These are phyloP conservation scores for Onychomys torridus DNA, from an alignment of 2,797 vertebrate genomes.

Conservation along the genomic window DNA sequence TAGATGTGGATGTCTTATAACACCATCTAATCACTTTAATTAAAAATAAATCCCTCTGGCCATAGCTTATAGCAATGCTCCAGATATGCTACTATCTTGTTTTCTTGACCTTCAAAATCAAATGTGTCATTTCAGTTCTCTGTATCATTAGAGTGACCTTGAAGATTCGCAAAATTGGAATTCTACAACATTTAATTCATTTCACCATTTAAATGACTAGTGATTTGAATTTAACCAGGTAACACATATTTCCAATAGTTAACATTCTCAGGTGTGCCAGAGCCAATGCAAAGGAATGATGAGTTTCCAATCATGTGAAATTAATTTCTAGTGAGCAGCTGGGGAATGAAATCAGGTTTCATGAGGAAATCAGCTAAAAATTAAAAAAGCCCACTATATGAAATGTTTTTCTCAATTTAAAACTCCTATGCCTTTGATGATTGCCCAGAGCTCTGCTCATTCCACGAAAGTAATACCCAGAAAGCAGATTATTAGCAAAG, in stretches of 20 bases:
- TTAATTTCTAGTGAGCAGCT: constrained; percentile 70
- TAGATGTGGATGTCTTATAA: background rate
- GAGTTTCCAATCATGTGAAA: constrained; percentile 71
- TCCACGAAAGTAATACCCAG: constrained; percentile 54
- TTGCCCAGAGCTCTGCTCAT: constrained; percentile 50
- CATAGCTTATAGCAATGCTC: background rate
- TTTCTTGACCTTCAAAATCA: background rate
- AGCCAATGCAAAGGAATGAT: constrained; percentile 70
- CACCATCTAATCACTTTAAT: background rate
- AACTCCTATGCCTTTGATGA: constrained; percentile 14
- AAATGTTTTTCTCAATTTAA: constrained; percentile 70
- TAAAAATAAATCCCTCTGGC: background rate
- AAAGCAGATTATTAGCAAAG: constrained; percentile 41
- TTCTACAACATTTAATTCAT: background rate
- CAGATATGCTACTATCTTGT: background rate
- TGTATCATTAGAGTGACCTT: background rate
- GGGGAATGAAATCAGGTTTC: constrained; percentile 61
- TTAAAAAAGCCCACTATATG: constrained; percentile 39
- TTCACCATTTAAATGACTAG: background rate
- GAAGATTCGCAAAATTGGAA: background rate
- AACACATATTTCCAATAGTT: constrained; percentile 59
- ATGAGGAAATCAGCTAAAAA: constrained; percentile 73
- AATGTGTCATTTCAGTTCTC: background rate
- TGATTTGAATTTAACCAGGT: constrained; percentile 65
- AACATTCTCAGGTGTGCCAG: constrained; percentile 53